Percentiles rank a stretch among this genome's conserved stretches.
These are phyloP conservation scores for Setipinna tenuifilis DNA, from an alignment of 2,797 vertebrate species.

Conservation along the genomic window DNA sequence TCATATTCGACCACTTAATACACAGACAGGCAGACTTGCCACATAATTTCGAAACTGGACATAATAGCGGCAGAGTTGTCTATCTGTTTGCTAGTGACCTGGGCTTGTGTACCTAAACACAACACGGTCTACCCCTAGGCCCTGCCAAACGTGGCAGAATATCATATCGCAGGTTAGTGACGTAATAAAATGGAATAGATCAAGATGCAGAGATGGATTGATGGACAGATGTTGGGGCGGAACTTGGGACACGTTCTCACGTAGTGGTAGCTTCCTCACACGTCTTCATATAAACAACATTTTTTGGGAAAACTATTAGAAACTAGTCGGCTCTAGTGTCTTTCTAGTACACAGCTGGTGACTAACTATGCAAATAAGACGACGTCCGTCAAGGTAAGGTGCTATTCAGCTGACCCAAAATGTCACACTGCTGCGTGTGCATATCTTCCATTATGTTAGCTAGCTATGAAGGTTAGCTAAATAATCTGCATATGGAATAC, in stretches of 20 bases:
- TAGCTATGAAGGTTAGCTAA: background rate
- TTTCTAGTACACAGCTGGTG: conserved; percentile 3
- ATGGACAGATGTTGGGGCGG: conserved; percentile 75
- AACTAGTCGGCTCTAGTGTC: background rate
- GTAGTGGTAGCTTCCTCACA: conserved; percentile 38
- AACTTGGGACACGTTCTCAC: conserved; percentile 68
- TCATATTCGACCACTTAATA: background rate
- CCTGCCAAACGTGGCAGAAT: conserved; percentile 22
- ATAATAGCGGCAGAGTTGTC: background rate
- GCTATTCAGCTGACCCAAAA: conserved; percentile 10
- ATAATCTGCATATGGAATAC: background rate
- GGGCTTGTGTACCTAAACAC: conserved; percentile 62
- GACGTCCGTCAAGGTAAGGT: conserved; percentile 20
- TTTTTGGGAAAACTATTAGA: background rate
- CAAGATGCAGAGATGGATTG: conserved; percentile 74
- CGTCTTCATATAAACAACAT: background rate
- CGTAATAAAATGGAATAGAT: conserved; percentile 68
- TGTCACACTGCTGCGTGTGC: background rate
- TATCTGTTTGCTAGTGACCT: conserved; percentile 50
- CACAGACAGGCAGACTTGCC: background rate
- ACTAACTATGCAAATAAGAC: conserved; percentile 20
- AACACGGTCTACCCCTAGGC: conserved; percentile 45
- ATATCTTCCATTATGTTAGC: background rate
- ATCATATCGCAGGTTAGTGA: conserved; percentile 59
- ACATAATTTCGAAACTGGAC: background rate